Conservation (phyloP, 2,113 vertebrate genomes). For the Montifringilla adamsi region DNA sequence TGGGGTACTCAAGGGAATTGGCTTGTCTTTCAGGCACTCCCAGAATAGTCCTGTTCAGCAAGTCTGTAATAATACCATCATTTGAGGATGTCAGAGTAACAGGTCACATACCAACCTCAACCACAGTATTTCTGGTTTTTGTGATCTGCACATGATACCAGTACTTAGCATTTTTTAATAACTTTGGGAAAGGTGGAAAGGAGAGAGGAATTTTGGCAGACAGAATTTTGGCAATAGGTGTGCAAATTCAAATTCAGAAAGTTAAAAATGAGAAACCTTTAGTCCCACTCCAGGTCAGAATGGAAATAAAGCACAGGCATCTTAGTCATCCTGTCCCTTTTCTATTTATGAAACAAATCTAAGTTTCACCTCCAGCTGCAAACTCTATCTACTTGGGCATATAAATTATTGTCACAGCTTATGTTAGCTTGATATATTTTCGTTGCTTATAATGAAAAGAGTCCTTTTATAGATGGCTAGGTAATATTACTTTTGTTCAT, state of each 20-base stretch:
- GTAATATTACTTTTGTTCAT: not conserved
- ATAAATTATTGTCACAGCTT: conserved; percentile 26
- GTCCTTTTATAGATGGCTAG: not conserved
- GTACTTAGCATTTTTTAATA: not conserved
- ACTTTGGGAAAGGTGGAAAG: not conserved
- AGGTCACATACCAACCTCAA: not conserved
- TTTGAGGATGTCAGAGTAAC: not conserved
- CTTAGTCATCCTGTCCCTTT: not conserved
- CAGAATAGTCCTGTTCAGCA: not conserved
- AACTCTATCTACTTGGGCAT: not conserved
- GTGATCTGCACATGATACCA: not conserved
- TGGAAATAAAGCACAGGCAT: not conserved
- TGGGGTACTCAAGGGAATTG: not conserved
- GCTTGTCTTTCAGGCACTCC: not conserved
- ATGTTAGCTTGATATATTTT: not conserved
- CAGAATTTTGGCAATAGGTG: not conserved
- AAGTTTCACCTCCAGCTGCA: not conserved
- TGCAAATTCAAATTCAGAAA: not conserved
- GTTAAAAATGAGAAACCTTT: not conserved
- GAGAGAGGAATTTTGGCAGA: not conserved
- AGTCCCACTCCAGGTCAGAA: not conserved
- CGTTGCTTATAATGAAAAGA: not conserved
- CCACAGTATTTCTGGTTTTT: not conserved
- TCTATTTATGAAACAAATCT: conserved; percentile 6
- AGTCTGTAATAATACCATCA: not conserved